Evolutionary conservation across 2,113 vertebrate species (phyloP).

Genomic region (Dinomys branickii): DNA sequence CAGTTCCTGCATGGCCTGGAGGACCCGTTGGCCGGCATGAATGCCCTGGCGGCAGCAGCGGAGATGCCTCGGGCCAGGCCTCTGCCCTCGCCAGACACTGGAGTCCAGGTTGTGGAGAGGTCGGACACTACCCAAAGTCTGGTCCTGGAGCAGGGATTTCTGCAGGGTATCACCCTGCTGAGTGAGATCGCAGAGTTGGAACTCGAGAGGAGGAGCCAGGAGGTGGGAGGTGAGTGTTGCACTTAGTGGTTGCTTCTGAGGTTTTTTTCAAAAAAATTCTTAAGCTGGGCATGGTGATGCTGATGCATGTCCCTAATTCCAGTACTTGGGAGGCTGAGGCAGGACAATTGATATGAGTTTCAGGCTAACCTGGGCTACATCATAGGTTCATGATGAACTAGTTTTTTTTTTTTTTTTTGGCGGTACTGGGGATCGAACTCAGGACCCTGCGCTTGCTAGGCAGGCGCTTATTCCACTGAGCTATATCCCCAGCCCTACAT

Average conservation of each 20-base stretch:
- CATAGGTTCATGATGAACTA: too few species aligned
- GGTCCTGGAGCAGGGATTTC: slow-evolving; percentile 86
- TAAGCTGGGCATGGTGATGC: background rate
- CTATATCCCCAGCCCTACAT: too few species aligned
- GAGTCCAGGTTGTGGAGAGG: slow-evolving; percentile 73
- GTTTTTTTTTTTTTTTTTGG: too few species aligned
- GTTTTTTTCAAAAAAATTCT: background rate
- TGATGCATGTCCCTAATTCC: background rate
- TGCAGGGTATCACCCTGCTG: slow-evolving; percentile 96
- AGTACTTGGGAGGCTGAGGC: background rate
- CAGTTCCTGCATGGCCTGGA: slow-evolving; percentile 76
- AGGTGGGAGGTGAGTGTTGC: slow-evolving; percentile 84
- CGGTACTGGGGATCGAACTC: too few species aligned
- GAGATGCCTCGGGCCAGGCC: slow-evolving; percentile 92
- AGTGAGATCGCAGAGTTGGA: slow-evolving; percentile 95
- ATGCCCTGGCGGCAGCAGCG: slow-evolving; percentile 91
- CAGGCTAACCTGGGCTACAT: background rate
- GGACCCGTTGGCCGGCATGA: slow-evolving; percentile 97
- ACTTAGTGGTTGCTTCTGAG: accelerated
- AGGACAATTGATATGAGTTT: background rate
- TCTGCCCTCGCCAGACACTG: slow-evolving; percentile 74
- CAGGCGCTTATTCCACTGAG: too few species aligned
- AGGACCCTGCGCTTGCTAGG: too few species aligned
- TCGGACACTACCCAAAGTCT: slow-evolving; percentile 79
- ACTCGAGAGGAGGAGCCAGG: slow-evolving; percentile 89